Base-by-base conservation (phyloP, 2,888 invertebrate genomes). In the Cerceris ruficornis region DNA sequence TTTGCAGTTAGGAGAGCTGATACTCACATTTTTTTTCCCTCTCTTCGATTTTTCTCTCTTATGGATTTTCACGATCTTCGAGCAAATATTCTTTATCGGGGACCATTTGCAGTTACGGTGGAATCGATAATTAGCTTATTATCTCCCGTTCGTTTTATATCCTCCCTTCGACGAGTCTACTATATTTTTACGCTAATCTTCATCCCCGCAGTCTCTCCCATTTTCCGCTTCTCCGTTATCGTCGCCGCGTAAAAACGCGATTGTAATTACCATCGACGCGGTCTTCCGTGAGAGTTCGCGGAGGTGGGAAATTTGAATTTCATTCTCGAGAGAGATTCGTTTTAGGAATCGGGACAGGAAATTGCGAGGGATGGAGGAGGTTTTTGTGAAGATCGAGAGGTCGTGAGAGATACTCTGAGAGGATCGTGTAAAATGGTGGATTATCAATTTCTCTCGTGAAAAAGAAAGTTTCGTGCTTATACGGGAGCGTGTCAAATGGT, bases 401-500 rank as follows among this genome's bases (percentile, higher is more conserved):
- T 57, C 17, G 28, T 17, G 55, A n/a, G n/a, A n/a, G n/a, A 50
- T n/a, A n/a, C n/a, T 50, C 50, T n/a, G 50, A 50, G 5, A n/a
- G 6, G n/a, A n/a, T 50, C 28, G 28, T 50, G n/a, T 50, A 50
- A 6, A n/a, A 50, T 7, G 9, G n/a, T 1, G 6, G 46, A 8
- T 50, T 50, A 50, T 50, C 50, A 50, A 50, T 50, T 50, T 50
- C n/a, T n/a, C 13, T n/a, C 28, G 28, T 28, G 28, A 28, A 28
- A n/a, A 13, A 50, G n/a, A 50, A 46, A 11, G 9, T 46, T 11
- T 46, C 46, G 46, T 46, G 46, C 11, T 46, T 11, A 11, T 46
- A 46, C 6, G 17, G 43, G 17, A 62, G 55, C 60, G 54, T 57
- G 55, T 61, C 65, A 39, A 66, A 46, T 41, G 69, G 59, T 60